Evolutionary conservation across 2,888 invertebrate genomes (phyloP).

Genomic region (Fissipunctia ypsillon): DNA sequence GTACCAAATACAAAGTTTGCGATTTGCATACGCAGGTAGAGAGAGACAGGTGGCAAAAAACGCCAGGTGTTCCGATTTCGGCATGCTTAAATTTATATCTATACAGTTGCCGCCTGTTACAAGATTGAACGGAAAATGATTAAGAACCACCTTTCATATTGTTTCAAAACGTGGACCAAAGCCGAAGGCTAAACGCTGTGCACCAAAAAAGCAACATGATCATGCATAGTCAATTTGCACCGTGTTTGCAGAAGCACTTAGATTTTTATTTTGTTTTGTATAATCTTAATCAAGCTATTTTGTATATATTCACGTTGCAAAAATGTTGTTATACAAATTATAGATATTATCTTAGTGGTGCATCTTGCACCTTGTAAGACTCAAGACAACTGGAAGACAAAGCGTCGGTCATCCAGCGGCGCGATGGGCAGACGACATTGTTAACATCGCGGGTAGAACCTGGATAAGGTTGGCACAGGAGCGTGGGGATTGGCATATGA

Average conservation of each 20-base stretch:
- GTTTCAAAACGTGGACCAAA: constrained; percentile 35
- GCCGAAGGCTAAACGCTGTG: constrained; percentile 47
- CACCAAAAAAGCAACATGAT: constrained; percentile 47
- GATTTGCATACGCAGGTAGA: constrained; percentile 67
- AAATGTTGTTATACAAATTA: not conserved
- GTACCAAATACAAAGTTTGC: constrained; percentile 57
- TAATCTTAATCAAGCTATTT: not conserved
- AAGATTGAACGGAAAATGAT: constrained; percentile 53
- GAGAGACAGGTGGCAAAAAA: constrained; percentile 67
- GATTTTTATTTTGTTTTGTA: constrained; percentile 22
- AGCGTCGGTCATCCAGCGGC: too few species aligned
- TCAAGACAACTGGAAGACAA: too few species aligned
- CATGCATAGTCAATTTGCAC: constrained; percentile 47
- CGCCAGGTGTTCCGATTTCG: constrained; percentile 68
- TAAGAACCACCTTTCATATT: constrained; percentile 59
- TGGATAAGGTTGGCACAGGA: too few species aligned
- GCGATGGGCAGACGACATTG: too few species aligned
- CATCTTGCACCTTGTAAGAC: not conserved
- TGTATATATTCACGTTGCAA: not conserved
- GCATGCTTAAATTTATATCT: constrained; percentile 39
- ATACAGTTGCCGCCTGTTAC: constrained; percentile 47
- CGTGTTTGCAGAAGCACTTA: constrained; percentile 36
- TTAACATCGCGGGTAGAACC: too few species aligned
- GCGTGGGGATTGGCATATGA: too few species aligned
- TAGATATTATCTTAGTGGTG: not conserved